These are phyloP conservation scores for Cairina moschata DNA, from an alignment of 2,113 vertebrate genomes.

Conservation along the genomic window DNA sequence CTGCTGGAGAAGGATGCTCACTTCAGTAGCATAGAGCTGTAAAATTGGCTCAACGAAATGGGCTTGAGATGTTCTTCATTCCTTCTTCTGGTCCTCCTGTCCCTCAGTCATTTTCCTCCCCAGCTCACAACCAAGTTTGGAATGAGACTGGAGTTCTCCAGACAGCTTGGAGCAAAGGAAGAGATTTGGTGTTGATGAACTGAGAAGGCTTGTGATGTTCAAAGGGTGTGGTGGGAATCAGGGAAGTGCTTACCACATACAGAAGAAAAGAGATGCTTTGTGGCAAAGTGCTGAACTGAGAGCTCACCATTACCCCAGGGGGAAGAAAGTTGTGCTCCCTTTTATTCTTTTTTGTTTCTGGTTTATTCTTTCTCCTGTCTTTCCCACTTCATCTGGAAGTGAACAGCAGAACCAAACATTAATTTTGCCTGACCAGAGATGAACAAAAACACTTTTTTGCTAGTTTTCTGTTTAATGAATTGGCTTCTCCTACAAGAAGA, in stretches of 20 bases:
- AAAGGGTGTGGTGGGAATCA: neutral
- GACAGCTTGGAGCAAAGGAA: neutral
- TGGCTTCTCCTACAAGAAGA: neutral
- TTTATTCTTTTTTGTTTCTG: neutral
- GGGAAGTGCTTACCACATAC: neutral
- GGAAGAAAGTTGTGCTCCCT: neutral
- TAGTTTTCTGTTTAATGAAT: neutral
- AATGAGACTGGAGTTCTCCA: neutral
- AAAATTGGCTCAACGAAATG: neutral
- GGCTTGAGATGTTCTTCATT: rapidly evolving
- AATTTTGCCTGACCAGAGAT: neutral
- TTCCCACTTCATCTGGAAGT: neutral
- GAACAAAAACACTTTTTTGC: neutral
- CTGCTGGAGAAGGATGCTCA: neutral
- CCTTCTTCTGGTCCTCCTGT: neutral
- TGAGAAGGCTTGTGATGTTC: neutral
- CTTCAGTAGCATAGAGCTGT: neutral
- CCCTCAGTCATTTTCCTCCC: neutral
- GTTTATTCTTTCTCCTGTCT: neutral
- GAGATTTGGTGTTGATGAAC: neutral
- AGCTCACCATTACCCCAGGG: neutral
- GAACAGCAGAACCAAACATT: neutral
- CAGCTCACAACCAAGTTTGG: neutral
- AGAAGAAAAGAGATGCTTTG: neutral
- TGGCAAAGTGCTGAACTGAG: neutral